Evolutionary conservation across 1,140 invertebrate genomes (phyloP).

Genomic region (Geopemphigus sp.): DNA sequence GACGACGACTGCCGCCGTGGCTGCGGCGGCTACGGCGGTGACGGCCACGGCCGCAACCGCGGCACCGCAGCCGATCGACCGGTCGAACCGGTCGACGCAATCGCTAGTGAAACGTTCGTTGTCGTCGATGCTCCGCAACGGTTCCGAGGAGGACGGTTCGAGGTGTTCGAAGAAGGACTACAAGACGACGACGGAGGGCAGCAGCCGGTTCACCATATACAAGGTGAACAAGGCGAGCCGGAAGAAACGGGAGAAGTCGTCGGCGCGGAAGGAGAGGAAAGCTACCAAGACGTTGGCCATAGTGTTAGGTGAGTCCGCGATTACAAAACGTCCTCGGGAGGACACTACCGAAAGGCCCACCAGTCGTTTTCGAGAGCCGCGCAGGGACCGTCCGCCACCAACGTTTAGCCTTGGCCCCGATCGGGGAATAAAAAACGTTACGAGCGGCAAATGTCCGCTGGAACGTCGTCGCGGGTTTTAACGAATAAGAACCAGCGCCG

Average conservation of each 20-base stretch:
- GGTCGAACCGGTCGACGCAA: neutral
- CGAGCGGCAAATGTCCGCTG: too few relatives aligned
- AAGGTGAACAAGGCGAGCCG: conserved; percentile 91
- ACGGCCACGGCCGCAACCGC: neutral
- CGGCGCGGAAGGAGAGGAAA: conserved; percentile 93
- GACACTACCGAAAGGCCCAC: too few relatives aligned
- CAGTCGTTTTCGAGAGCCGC: too few relatives aligned
- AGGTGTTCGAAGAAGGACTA: conserved; percentile 65
- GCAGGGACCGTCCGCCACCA: too few relatives aligned
- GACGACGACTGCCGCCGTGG: neutral
- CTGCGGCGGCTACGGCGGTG: neutral
- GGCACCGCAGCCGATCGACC: neutral
- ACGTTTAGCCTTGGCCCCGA: too few relatives aligned
- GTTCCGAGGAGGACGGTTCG: conserved; percentile 53
- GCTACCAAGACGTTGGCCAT: conserved; percentile 99
- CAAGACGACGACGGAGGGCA: conserved; percentile 60
- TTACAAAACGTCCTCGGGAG: too few relatives aligned
- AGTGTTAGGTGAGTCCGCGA: conserved; percentile 82
- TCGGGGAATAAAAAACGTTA: too few relatives aligned
- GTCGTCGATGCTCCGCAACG: conserved; percentile 51
- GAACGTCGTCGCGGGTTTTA: too few relatives aligned
- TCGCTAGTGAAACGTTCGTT: conserved; percentile 32
- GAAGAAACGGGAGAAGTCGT: conserved; percentile 92
- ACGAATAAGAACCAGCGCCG: too few relatives aligned
- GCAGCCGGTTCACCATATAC: conserved; percentile 79